Evolutionary conservation across 30 jellyfish, hydroid and myxozoan genomes (phyloP), one percentile per base, ranked within the genome.

Genomic region (Aurelia sp.): DNA sequence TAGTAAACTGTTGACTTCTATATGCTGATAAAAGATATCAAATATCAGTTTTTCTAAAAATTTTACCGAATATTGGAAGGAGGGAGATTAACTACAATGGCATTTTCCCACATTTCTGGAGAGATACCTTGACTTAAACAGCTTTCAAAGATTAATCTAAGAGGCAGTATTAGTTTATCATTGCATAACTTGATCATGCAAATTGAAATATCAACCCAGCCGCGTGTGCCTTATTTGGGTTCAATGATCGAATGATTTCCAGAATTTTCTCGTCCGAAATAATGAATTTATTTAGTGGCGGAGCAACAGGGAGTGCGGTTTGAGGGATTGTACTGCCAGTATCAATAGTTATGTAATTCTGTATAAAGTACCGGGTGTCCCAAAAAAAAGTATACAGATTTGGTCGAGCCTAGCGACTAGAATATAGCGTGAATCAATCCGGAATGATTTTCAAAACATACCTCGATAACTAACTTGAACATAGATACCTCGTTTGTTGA

Each of bases 141-240:
- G 62, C 1, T 8, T 13, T 67, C 78, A 67, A 82, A 67, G 12
- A 69, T 71, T 0, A 31, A 30, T 57, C 41, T 22, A 17, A 84
- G 88, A 64, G 89, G 93, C n/a, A 30, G 63, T 4, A 84, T 1
- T 27, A 84, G 78, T 35, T 89, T 67, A 21, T 70, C 80, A 51
- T 72, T 89, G 47, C 88, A 69, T 47, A 84, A 8, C 68, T 84
- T 65, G 18, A 86, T 74, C 96, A 74, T 86, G 44, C 69, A 62
- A 17, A 86, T 53, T 38, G 90, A 86, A 55, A 60, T 86, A 47
- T 86, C 90, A 66, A 63, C 96, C 89, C 85, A 76, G 53, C 96
- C 96, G n/a, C 96, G n/a, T 61, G 96, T 40, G 75, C 95, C 59
- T 84, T 84, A 53, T 72, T 84, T 17, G 68, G 18, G 40, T 84